Percentiles rank a stretch among this genome's conserved stretches.
Evolutionary conservation across 2,113 vertebrate genomes (phyloP).

Genomic region (Hystrix cristata): DNA sequence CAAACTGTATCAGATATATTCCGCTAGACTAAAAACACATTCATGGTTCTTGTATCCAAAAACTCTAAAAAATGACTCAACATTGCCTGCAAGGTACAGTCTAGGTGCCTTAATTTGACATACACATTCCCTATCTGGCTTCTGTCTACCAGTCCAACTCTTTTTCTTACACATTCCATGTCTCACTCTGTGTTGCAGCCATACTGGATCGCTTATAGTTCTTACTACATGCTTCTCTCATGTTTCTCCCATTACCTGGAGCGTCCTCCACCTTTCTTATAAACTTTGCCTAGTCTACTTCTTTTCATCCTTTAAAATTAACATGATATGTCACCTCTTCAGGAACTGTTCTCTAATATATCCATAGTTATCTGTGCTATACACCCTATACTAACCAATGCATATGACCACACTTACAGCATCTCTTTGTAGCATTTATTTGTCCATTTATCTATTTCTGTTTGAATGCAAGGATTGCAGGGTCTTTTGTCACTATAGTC

Average conservation of each 20-base stretch:
- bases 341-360: neutral
- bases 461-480: neutral
- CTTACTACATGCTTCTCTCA: neutral
- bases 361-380: neutral
- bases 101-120: neutral
- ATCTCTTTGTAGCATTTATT: slow-evolving; percentile 15
- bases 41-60: neutral
- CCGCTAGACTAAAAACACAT: neutral
- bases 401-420: neutral
- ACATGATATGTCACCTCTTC: neutral
- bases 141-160: neutral
- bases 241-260: neutral
- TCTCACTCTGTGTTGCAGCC: neutral
- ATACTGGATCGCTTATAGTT: neutral
- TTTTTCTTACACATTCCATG: neutral
- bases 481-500: neutral
- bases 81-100: neutral
- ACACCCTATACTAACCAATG: neutral
- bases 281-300: neutral
- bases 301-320: slow-evolving; percentile 29
- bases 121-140: neutral
- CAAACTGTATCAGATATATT: neutral
- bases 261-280: neutral
- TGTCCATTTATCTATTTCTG: neutral
- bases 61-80: neutral